These are phyloP conservation scores for Silurus meridionalis DNA, from an alignment of 2,113 vertebrate species.

Conservation along the genomic window DNA sequence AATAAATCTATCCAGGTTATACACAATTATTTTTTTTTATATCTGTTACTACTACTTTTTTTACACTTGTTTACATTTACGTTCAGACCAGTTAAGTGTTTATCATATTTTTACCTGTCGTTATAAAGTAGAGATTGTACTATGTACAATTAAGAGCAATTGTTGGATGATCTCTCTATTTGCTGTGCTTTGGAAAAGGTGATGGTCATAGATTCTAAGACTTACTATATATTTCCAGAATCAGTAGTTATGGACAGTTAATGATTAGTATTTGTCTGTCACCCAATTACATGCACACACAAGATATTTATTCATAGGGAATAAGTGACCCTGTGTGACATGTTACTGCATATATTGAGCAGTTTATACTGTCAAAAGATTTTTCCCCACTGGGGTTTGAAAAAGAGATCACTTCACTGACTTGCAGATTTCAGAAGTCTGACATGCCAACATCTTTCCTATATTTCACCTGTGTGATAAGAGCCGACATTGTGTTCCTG, in stretches of 20 bases:
- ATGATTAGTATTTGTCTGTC: background rate
- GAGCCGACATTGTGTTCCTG: background rate
- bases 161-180: background rate
- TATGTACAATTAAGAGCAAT: background rate
- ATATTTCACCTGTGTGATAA: background rate
- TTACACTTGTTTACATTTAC: no score
- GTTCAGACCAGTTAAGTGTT: background rate
- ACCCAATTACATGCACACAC: background rate
- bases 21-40: background rate
- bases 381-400: background rate
- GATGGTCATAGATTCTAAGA: background rate
- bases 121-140: background rate
- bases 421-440: background rate
- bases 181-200: background rate
- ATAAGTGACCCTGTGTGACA: background rate
- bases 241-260: background rate
- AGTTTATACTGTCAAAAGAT: background rate
- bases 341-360: background rate
- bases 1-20: background rate
- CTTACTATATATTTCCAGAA: background rate
- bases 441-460: slow-evolving; percentile 3
- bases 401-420: background rate
- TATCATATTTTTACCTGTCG: background rate
- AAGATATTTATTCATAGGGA: background rate
- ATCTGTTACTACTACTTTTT: background rate